Conservation (phyloP, 2,113 vertebrate genomes). For the Ifrita kowaldi region DNA sequence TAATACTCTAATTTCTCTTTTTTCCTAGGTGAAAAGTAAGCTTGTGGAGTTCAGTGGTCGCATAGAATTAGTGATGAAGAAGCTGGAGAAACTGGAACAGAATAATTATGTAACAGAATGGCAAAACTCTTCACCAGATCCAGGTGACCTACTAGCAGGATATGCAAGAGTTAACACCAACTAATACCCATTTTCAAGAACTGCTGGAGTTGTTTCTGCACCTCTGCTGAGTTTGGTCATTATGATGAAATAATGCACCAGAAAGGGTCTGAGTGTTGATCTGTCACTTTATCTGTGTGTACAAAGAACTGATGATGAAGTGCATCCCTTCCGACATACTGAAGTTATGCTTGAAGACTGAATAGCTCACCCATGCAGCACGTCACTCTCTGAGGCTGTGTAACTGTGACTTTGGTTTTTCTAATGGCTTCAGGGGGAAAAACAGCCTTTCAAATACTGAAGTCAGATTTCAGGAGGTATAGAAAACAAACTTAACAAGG, state of each 20-base stretch:
- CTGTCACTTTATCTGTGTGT: background rate
- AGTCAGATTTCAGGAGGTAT: background rate
- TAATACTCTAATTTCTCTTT: background rate
- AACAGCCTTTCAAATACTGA: background rate
- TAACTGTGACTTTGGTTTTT: background rate
- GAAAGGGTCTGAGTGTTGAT: background rate
- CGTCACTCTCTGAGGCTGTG: accelerated
- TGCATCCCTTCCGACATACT: background rate
- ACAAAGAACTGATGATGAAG: background rate
- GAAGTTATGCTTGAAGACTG: background rate
- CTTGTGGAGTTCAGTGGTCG: constrained; percentile 10
- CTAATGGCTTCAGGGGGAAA: background rate
- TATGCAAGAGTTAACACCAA: background rate
- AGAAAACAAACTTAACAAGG: background rate
- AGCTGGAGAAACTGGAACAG: constrained; percentile 1
- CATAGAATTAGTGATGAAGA: constrained; percentile 4
- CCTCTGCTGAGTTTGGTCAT: background rate
- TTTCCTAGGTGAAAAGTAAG: constrained; percentile 65
- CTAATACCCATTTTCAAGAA: background rate
- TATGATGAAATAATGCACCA: background rate
- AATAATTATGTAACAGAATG: background rate
- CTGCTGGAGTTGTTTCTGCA: background rate
- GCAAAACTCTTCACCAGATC: background rate
- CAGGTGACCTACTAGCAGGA: background rate
- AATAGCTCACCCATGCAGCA: background rate